Percentiles rank a stretch among this genome's conserved stretches.
Conservation (phyloP, 2,797 vertebrate genomes). For the Triplophysa yarkandensis region DNA sequence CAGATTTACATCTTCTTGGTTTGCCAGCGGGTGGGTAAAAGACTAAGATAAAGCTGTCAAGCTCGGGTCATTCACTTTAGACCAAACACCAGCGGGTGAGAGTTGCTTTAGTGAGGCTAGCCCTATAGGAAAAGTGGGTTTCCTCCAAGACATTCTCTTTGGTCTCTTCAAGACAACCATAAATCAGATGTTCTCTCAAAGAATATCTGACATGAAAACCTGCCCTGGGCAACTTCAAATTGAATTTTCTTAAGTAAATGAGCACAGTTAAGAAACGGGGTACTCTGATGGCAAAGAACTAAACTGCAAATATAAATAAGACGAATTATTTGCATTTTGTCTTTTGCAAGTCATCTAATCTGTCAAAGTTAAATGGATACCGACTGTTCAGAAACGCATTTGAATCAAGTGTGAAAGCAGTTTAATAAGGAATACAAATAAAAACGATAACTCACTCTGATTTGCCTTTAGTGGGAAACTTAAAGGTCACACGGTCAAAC, state of each 20-base stretch:
- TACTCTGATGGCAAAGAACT: too few relatives aligned
- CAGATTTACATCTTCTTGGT: background rate
- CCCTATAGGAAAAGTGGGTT: slow-evolving; percentile 3
- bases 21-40: background rate
- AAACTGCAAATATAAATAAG: background rate
- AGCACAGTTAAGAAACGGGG: too few relatives aligned
- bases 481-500: slow-evolving; percentile 4
- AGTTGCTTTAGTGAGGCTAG: slow-evolving; percentile 3
- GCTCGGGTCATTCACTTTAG: slow-evolving; percentile 18
- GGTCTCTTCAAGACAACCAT: background rate
- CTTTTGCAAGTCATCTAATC: background rate
- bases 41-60: slow-evolving; percentile 11
- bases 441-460: background rate
- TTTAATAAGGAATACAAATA: slow-evolving; percentile 1
- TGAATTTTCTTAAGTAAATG: too few relatives aligned
- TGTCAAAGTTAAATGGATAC: background rate
- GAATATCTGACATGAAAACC: background rate
- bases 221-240: too few relatives aligned
- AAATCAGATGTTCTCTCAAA: too few relatives aligned
- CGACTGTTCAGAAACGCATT: background rate
- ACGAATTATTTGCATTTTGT: background rate
- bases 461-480: background rate
- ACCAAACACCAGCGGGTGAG: slow-evolving; percentile 12
- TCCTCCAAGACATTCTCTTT: background rate
- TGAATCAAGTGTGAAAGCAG: background rate